These are phyloP conservation scores for Maconellicoccus hirsutus DNA, from an alignment of 1,140 invertebrate genomes.

Conservation along the genomic window DNA sequence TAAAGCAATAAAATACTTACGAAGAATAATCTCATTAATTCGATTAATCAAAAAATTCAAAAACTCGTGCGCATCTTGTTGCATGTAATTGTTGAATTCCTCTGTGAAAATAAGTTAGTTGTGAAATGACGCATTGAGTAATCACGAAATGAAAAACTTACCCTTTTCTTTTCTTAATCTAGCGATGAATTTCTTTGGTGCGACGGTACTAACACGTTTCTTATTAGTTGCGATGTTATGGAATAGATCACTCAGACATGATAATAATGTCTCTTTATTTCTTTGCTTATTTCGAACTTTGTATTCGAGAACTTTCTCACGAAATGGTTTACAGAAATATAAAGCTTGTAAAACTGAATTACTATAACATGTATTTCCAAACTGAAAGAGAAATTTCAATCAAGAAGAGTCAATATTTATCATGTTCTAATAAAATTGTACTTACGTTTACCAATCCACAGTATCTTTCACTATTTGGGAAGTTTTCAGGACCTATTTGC, in stretches of 20 bases:
- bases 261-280: constrained; percentile 94
- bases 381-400: no score
- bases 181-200: constrained; percentile 99
- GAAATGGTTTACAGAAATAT: constrained; percentile 97
- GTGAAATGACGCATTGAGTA: neutral
- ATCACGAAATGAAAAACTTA: constrained; percentile 34
- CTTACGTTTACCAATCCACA: constrained; percentile 97
- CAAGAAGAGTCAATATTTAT: constrained; percentile 31
- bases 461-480: constrained; percentile 95
- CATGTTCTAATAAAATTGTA: no score
- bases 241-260: constrained; percentile 96
- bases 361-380: constrained; percentile 99
- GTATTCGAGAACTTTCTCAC: constrained; percentile 96
- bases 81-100: constrained; percentile 99
- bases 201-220: constrained; percentile 98
- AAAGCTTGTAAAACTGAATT: constrained; percentile 98
- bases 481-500: constrained; percentile 94
- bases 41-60: constrained; percentile 97
- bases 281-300: constrained; percentile 88
- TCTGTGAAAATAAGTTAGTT: constrained; percentile 51
- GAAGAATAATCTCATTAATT: constrained; percentile 85
- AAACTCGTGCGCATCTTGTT: constrained; percentile 99
- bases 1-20: constrained; percentile 40
- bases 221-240: constrained; percentile 98
- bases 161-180: constrained; percentile 97